Conservation (phyloP, 2,888 invertebrate genomes). For the Lamproptera curius region DNA sequence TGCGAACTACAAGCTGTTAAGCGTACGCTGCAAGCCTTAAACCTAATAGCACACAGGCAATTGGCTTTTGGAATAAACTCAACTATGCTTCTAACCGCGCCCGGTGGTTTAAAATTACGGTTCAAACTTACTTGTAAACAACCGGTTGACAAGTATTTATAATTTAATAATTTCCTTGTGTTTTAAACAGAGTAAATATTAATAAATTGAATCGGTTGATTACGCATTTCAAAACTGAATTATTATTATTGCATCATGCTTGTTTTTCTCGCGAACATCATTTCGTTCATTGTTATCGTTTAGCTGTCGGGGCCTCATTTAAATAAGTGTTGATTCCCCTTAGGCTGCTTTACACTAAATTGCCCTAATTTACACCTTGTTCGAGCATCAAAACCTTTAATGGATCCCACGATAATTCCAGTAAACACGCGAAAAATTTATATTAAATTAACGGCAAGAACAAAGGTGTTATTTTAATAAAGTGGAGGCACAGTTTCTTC, state of each 20-base stretch:
- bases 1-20: slow-evolving; percentile 51
- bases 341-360: slow-evolving; percentile 19
- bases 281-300: slow-evolving; percentile 16
- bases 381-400: slow-evolving; percentile 14
- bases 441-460: neutral
- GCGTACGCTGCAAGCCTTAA: slow-evolving; percentile 44
- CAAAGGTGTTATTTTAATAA: slow-evolving; percentile 1
- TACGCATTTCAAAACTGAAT: no score
- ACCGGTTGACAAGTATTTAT: neutral
- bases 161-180: no score
- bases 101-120: no score
- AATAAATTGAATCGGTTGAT: no score
- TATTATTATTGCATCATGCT: no score
- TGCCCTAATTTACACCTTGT: slow-evolving; percentile 20
- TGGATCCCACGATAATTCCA: slow-evolving; percentile 15
- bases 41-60: slow-evolving; percentile 45
- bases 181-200: no score
- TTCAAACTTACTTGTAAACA: no score
- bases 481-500: neutral
- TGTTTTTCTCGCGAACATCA: neutral
- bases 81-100: slow-evolving; percentile 7
- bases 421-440: slow-evolving; percentile 11
- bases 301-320: slow-evolving; percentile 14
- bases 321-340: slow-evolving; percentile 17
- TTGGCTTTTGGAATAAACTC: slow-evolving; percentile 28